A percentile compares a stretch with the other conserved stretches of the same genome.
These are phyloP conservation scores for Ephydatia muelleri DNA, from an alignment of 37 sponge, comb jelly and placozoan genomes.

Conservation along the genomic window DNA sequence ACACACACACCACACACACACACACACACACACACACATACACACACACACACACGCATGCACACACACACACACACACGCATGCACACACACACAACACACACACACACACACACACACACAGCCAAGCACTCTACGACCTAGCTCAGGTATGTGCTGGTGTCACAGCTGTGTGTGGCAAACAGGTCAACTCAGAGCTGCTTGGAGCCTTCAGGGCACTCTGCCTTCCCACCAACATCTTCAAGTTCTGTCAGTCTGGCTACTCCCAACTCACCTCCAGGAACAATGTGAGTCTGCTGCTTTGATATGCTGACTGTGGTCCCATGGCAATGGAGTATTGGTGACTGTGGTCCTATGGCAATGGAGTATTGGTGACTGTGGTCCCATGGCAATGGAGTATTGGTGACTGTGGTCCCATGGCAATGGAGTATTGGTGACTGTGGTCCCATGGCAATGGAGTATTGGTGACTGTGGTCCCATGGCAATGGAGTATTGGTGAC, in stretches of 20 bases:
- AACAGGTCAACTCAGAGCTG: slow-evolving; percentile 50
- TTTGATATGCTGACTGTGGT: neutral
- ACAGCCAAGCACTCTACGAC: slow-evolving; percentile 44
- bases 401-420: too few species aligned
- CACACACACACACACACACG: neutral
- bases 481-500: too few species aligned
- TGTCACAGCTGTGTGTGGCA: slow-evolving; percentile 41
- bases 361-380: too few species aligned
- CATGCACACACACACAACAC: too few species aligned
- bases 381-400: too few species aligned
- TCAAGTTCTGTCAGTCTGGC: slow-evolving; percentile 54
- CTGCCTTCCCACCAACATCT: slow-evolving; percentile 52
- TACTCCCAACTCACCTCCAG: slow-evolving; percentile 31
- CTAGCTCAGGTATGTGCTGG: slow-evolving; percentile 69
- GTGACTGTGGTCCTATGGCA: too few species aligned
- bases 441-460: too few species aligned
- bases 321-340: too few species aligned
- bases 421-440: too few species aligned
- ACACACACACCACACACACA: neutral
- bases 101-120: neutral
- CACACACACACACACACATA: neutral
- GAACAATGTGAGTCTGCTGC: slow-evolving; percentile 41
- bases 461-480: too few species aligned
- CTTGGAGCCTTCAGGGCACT: slow-evolving; percentile 82
- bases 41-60: slow-evolving; percentile 18